Conservation (phyloP, 2,113 vertebrate species). For the Laterallus jamaicensis region DNA sequence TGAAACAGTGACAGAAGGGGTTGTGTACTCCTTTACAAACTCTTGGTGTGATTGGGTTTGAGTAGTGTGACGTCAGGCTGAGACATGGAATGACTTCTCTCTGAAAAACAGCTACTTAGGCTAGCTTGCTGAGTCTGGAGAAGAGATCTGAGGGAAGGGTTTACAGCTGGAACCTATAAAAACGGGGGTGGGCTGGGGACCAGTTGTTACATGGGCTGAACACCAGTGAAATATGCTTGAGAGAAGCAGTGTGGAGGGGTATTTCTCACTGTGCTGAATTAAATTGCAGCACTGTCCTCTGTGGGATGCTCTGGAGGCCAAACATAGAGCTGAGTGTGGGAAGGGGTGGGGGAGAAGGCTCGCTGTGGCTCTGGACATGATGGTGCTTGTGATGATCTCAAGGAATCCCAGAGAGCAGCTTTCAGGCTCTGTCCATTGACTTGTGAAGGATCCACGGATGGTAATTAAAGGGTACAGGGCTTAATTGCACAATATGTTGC, state of each 20-base stretch:
- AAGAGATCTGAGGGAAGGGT: not conserved
- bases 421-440: not conserved
- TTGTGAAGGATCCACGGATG: not conserved
- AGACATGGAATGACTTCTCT: not conserved
- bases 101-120: not conserved
- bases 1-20: fast-evolving
- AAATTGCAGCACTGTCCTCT: not conserved
- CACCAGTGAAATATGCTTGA: not conserved
- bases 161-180: fast-evolving
- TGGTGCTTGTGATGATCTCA: not conserved
- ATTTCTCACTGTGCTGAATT: not conserved
- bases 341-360: not conserved
- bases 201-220: not conserved
- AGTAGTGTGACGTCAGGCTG: not conserved
- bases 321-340: fast-evolving
- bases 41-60: not conserved
- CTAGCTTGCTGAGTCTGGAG: not conserved
- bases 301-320: not conserved
- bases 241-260: not conserved
- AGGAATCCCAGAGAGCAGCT: not conserved
- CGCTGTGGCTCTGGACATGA: not conserved
- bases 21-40: not conserved
- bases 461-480: not conserved
- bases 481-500: not conserved
- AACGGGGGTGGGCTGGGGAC: not conserved